A percentile compares a stretch with the other conserved stretches of the same genome.
These are phyloP conservation scores for Anguilla pacifica DNA, from an alignment of 2,797 vertebrate species.

Conservation along the genomic window DNA sequence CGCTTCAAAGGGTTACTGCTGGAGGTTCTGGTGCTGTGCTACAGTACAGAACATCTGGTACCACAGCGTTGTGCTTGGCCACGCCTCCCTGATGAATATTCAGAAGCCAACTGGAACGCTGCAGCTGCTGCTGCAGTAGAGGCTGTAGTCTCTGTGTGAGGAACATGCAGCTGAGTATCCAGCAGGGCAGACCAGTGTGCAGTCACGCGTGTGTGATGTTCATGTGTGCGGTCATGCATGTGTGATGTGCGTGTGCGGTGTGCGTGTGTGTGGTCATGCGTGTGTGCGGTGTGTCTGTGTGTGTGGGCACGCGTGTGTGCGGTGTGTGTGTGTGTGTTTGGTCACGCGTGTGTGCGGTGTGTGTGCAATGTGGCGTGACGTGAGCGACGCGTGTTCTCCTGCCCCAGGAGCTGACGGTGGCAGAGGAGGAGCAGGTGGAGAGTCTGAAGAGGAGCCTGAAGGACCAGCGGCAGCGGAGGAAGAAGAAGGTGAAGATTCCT, in stretches of 20 bases:
- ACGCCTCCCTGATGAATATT: neutral
- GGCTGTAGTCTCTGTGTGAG: neutral
- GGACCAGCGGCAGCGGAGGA: conserved; percentile 69
- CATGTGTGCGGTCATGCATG: too few species aligned
- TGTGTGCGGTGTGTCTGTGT: too few species aligned
- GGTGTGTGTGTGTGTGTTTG: neutral
- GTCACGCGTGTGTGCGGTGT: neutral
- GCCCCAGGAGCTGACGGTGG: conserved; percentile 62
- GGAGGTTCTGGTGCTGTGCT: neutral
- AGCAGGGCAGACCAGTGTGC: neutral
- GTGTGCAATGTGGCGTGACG: conserved; percentile 17
- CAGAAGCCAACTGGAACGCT: neutral
- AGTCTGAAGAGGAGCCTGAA: conserved; percentile 68
- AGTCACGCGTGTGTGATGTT: neutral
- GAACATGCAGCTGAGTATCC: neutral
- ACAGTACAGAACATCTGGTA: neutral
- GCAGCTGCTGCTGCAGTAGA: neutral
- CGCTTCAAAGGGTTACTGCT: neutral
- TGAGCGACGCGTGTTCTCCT: neutral
- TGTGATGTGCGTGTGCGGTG: neutral
- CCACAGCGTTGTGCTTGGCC: neutral
- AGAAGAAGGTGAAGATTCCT: conserved; percentile 64
- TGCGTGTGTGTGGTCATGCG: neutral
- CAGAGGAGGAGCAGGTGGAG: conserved; percentile 63
- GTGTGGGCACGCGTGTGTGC: neutral